Evolutionary conservation across 1,140 invertebrate species (phyloP).

Genomic region (Acyrthosiphon pisum): DNA sequence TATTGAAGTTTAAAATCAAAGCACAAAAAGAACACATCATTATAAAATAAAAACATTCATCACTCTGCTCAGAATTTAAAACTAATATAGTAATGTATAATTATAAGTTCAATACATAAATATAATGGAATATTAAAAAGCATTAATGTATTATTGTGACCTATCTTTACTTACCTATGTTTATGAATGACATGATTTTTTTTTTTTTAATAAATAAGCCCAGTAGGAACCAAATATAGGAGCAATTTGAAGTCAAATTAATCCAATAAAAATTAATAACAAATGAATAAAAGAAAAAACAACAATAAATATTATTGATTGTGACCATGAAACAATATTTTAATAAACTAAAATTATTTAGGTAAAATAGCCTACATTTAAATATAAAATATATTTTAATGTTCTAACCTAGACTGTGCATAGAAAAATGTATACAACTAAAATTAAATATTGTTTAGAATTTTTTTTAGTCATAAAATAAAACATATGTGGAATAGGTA

Average conservation of each 20-base stretch:
- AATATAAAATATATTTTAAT: not conserved
- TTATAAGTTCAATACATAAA: too few species aligned
- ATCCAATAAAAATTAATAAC: not conserved
- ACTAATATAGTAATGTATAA: too few species aligned
- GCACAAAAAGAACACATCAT: too few species aligned
- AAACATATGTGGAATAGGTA: not conserved
- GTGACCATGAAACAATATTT: constrained; percentile 39
- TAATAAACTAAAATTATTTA: constrained; percentile 44
- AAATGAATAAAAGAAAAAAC: constrained; percentile 30
- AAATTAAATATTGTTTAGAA: not conserved
- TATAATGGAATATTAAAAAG: not conserved
- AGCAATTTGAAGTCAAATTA: not conserved
- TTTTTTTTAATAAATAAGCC: too few species aligned
- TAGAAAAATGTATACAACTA: constrained; percentile 38
- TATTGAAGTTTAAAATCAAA: too few species aligned
- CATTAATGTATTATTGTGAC: not conserved
- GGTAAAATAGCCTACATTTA: constrained; percentile 34
- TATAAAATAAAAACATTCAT: too few species aligned
- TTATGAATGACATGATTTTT: not conserved
- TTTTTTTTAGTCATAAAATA: constrained; percentile 29
- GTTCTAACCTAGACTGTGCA: constrained; percentile 16
- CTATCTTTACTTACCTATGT: not conserved
- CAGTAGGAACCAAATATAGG: not conserved
- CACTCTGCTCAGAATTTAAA: too few species aligned
- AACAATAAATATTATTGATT: constrained; percentile 24